phyloP scores from a whole-genome alignment of 64 coral and sea anemone genomes.

The Exaiptasia diaphana region DNA sequence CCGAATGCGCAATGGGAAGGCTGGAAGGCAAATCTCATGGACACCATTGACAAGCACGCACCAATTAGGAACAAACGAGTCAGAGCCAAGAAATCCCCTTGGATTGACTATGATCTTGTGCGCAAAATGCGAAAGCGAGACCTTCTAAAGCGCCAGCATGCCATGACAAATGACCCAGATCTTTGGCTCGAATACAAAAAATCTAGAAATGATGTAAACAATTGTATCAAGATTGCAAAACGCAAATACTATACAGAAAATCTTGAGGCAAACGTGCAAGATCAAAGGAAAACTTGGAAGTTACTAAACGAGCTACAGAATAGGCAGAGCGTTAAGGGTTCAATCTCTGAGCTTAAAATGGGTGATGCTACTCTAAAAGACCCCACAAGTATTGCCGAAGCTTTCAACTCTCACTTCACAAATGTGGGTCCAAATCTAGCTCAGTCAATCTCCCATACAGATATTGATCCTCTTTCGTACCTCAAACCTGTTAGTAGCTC shows the following conservation, averaged over 20 bases:
- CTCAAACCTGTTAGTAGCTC: no score
- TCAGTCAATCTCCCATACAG: neutral
- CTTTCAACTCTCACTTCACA: slow-evolving; percentile 18
- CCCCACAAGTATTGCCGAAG: slow-evolving; percentile 8
- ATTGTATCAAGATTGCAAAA: slow-evolving; percentile 58
- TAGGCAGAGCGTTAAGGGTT: neutral
- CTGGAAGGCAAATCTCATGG: slow-evolving; percentile 48
- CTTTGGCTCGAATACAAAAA: slow-evolving; percentile 44
- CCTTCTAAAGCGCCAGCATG: slow-evolving; percentile 44
- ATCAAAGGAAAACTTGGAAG: slow-evolving; percentile 33
- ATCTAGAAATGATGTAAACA: slow-evolving; percentile 56
- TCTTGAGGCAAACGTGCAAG: slow-evolving; percentile 23
- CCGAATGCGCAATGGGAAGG: slow-evolving; percentile 51
- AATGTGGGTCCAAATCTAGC: slow-evolving; percentile 17
- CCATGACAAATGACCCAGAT: slow-evolving; percentile 6
- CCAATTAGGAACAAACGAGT: slow-evolving; percentile 48
- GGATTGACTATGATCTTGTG: slow-evolving; percentile 24
- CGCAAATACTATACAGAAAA: slow-evolving; percentile 58
- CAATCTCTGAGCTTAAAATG: slow-evolving; percentile 8
- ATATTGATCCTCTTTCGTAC: neutral
- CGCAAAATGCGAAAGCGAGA: slow-evolving; percentile 56
- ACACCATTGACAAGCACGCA: slow-evolving; percentile 43
- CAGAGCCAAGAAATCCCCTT: slow-evolving; percentile 54
- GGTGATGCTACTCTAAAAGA: neutral
- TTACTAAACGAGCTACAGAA: neutral